Conservation (phyloP, 2,888 invertebrate species). For the Tetramorium bicarinatum region DNA sequence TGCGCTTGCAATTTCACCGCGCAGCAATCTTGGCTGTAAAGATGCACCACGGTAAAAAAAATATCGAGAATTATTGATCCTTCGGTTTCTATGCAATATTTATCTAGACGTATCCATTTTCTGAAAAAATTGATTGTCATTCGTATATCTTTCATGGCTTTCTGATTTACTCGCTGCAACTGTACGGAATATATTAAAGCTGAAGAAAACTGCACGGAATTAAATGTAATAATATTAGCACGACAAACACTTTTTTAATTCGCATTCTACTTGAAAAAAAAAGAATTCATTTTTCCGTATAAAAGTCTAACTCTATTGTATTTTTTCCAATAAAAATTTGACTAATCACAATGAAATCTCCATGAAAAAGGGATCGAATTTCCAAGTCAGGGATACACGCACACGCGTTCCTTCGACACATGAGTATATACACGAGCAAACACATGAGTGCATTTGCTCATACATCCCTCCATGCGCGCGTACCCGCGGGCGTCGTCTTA, state of each 20-base stretch:
- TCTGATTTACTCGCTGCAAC: not conserved
- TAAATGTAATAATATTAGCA: not conserved
- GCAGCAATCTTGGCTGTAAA: not conserved
- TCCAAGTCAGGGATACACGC: not conserved
- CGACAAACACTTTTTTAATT: not conserved
- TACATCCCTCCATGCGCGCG: slow-evolving; percentile 21
- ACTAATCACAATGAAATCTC: not conserved
- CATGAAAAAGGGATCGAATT: not conserved
- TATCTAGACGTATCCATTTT: not conserved
- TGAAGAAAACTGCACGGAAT: not conserved
- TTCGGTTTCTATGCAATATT: not conserved
- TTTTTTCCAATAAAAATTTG: not conserved
- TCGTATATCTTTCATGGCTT: not conserved
- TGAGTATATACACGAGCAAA: not conserved
- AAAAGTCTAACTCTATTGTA: not conserved
- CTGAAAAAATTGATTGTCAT: not conserved
- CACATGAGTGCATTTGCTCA: not conserved
- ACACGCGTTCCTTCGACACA: not conserved
- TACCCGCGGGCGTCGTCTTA: slow-evolving; percentile 47
- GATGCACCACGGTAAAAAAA: not conserved
- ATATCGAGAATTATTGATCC: not conserved
- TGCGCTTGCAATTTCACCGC: not conserved
- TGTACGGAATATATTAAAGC: not conserved
- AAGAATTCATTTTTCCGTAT: not conserved
- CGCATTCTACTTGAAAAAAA: not conserved